These are phyloP conservation scores for Plusia festucae DNA, from an alignment of 2,888 invertebrate genomes.

Conservation along the genomic window DNA sequence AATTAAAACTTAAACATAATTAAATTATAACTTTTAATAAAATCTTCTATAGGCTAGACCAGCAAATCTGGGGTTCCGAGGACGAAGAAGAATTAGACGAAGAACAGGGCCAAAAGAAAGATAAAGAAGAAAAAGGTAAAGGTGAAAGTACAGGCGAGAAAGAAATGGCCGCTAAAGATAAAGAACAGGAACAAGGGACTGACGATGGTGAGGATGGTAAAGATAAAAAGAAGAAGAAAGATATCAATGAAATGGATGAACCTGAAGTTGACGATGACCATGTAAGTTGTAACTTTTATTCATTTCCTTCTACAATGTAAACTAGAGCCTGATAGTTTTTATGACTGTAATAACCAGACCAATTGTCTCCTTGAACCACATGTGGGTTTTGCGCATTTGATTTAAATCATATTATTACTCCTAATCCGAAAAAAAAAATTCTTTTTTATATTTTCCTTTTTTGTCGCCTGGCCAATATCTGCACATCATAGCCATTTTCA, in stretches of 20 bases:
- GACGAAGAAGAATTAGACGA: constrained; percentile 92
- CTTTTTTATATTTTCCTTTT: no score
- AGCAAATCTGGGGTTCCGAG: constrained; percentile 96
- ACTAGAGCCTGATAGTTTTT: no score
- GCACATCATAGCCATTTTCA: no score
- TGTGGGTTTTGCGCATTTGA: no score
- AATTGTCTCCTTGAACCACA: no score
- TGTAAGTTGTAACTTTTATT: constrained; percentile 65
- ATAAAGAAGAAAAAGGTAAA: constrained; percentile 90
- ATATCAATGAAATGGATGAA: constrained; percentile 96
- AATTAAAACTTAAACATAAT: no score
- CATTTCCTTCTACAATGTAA: no score
- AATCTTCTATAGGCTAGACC: constrained; percentile 87
- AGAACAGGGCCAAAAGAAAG: constrained; percentile 83
- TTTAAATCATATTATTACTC: no score
- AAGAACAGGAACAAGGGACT: constrained; percentile 89
- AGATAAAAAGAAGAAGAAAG: constrained; percentile 90
- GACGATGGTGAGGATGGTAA: constrained; percentile 88
- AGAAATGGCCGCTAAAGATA: constrained; percentile 93
- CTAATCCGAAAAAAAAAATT: no score
- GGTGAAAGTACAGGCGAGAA: constrained; percentile 91
- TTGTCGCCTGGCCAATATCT: no score
- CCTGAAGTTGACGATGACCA: constrained; percentile 94
- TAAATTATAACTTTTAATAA: no score
- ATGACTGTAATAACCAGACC: no score